A percentile compares a stretch with the other conserved stretches of the same genome.
These are phyloP conservation scores for Macrophya annulata DNA, from an alignment of 2,888 invertebrate species.

Conservation along the genomic window DNA sequence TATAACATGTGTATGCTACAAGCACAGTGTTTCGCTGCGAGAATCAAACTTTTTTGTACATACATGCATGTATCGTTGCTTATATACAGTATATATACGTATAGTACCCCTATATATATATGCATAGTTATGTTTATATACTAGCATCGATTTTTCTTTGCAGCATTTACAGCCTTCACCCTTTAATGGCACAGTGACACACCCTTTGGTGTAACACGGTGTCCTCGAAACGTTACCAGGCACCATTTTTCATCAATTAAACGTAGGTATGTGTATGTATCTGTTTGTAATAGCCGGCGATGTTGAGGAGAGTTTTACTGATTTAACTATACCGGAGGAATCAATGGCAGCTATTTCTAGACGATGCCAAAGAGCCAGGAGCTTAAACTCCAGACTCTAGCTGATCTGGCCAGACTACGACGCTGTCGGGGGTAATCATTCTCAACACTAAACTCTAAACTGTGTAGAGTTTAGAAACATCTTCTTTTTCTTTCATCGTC, in stretches of 20 bases:
- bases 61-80: background rate
- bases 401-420: background rate
- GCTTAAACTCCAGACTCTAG: constrained; percentile 5
- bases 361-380: constrained; percentile 52
- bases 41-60: background rate
- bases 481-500: background rate
- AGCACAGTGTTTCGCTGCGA: background rate
- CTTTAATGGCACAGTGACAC: constrained; percentile 22
- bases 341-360: constrained; percentile 77
- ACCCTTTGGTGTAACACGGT: constrained; percentile 15
- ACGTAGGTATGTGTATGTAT: background rate
- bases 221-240: constrained; percentile 3
- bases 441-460: background rate
- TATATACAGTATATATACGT: background rate
- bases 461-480: constrained; percentile 8
- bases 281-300: background rate
- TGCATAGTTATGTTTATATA: background rate
- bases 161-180: background rate
- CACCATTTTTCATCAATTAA: background rate
- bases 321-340: constrained; percentile 61
- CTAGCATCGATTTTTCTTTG: constrained; percentile 16
- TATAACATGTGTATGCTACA: background rate
- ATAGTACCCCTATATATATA: background rate
- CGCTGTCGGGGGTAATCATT: constrained; percentile 4
- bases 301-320: constrained; percentile 1